Evolutionary conservation across 2,113 vertebrate species (phyloP).

Genomic region (Epinephelus cyanopodus): DNA sequence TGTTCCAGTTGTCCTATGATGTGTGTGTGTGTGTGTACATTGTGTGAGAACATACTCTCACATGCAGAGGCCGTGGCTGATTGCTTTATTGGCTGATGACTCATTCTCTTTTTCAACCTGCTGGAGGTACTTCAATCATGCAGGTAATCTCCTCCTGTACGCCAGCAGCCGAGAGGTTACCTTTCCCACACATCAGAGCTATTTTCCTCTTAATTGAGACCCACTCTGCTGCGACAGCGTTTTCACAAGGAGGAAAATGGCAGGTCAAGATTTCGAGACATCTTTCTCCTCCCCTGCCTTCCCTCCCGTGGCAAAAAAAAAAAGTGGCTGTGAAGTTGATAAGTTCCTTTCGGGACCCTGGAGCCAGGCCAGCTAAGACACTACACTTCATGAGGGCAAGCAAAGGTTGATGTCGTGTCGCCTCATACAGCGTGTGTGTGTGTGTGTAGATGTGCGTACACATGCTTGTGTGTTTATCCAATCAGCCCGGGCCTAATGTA

Average conservation of each 20-base stretch:
- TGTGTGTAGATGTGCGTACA: slow-evolving; percentile 7
- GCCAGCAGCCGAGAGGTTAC: slow-evolving; percentile 64
- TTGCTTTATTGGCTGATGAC: slow-evolving; percentile 65
- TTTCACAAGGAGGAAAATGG: slow-evolving; percentile 74
- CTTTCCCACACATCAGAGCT: slow-evolving; percentile 66
- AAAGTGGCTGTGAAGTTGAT: slow-evolving; percentile 68
- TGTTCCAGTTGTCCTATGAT: slow-evolving; percentile 2
- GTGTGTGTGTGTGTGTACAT: background rate
- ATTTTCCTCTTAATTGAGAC: slow-evolving; percentile 76
- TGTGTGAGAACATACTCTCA: slow-evolving; percentile 16
- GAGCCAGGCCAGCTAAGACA: slow-evolving; percentile 62
- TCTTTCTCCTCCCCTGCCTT: slow-evolving; percentile 7
- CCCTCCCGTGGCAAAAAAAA: slow-evolving; percentile 45
- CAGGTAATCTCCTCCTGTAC: slow-evolving; percentile 61
- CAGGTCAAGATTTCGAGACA: slow-evolving; percentile 73
- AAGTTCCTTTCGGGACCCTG: slow-evolving; percentile 65
- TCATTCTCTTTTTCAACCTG: slow-evolving; percentile 63
- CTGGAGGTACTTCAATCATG: slow-evolving; percentile 67
- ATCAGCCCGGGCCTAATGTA: slow-evolving; percentile 53
- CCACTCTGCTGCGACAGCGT: slow-evolving; percentile 70
- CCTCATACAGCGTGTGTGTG: slow-evolving; percentile 36
- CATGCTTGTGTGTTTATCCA: slow-evolving; percentile 49
- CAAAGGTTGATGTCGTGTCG: slow-evolving; percentile 64
- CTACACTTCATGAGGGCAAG: slow-evolving; percentile 51
- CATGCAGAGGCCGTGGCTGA: slow-evolving; percentile 51